Evolutionary conservation across 1,140 invertebrate species (phyloP).

Genomic region (Orchesella cincta): DNA sequence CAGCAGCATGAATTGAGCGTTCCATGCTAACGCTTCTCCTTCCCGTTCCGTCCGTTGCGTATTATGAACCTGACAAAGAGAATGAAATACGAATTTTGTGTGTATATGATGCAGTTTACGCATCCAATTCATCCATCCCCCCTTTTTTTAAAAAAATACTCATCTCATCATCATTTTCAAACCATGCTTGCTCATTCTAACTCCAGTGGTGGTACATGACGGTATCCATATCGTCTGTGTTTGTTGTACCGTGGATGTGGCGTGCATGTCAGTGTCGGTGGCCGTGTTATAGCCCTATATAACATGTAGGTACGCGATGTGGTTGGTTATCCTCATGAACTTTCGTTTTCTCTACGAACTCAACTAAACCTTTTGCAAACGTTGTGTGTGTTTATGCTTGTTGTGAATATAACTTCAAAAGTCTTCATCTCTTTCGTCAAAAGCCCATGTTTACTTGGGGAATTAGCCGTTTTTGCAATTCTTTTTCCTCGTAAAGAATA

Average conservation of each 20-base stretch:
- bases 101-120: background rate
- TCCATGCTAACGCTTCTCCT: background rate
- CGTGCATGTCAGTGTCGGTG: constrained; percentile 12
- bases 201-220: background rate
- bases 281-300: background rate
- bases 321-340: background rate
- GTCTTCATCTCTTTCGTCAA: background rate
- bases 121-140: constrained; percentile 6
- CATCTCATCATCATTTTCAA: constrained; percentile 5
- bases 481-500: background rate
- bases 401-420: background rate
- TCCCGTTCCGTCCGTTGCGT: background rate
- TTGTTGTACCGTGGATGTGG: background rate
- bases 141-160: constrained; percentile 11
- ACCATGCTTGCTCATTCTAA: background rate
- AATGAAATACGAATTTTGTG: background rate
- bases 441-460: background rate
- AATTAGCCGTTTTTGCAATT: constrained; percentile 3
- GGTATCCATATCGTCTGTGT: background rate
- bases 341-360: background rate
- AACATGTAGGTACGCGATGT: too few relatives aligned
- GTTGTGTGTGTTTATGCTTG: background rate
- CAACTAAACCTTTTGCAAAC: background rate
- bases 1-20: too few relatives aligned
- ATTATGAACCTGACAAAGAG: background rate